phyloP scores from a whole-genome alignment of 2,113 vertebrate genomes.

The Thamnophis sirtalis region DNA sequence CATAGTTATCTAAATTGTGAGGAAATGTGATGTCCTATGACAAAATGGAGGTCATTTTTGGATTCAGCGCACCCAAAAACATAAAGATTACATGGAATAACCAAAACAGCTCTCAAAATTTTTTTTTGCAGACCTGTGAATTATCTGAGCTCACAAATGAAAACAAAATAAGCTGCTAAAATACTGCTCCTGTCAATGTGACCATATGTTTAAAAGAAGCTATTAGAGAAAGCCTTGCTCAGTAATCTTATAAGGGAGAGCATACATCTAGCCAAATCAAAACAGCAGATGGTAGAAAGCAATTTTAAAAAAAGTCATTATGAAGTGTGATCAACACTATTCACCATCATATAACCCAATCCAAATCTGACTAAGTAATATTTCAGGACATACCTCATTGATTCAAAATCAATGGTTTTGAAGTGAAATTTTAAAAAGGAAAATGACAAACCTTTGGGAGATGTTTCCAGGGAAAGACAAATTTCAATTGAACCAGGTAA shows the following conservation, averaged over 20 bases:
- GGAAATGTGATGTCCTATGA: too few species aligned
- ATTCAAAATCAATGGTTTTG: neutral
- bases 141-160: constrained; percentile 10
- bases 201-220: constrained; percentile 32
- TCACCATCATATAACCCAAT: neutral
- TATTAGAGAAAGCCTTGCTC: constrained; percentile 20
- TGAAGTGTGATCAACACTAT: constrained; percentile 21
- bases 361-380: neutral
- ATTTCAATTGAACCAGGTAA: neutral
- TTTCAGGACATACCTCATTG: neutral
- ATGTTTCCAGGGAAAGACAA: neutral
- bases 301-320: constrained; percentile 24
- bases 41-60: too few species aligned
- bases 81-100: too few species aligned
- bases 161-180: constrained; percentile 31
- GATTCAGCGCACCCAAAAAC: too few species aligned
- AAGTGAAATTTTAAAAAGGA: neutral
- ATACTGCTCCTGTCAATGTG: constrained; percentile 25
- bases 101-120: too few species aligned
- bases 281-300: constrained; percentile 23
- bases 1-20: too few species aligned
- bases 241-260: constrained; percentile 16
- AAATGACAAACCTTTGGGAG: neutral
- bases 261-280: constrained; percentile 19
- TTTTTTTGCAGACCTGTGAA: too few species aligned